Conservation (phyloP, 1,140 invertebrate genomes). For the Drosophila mojavensis region DNA sequence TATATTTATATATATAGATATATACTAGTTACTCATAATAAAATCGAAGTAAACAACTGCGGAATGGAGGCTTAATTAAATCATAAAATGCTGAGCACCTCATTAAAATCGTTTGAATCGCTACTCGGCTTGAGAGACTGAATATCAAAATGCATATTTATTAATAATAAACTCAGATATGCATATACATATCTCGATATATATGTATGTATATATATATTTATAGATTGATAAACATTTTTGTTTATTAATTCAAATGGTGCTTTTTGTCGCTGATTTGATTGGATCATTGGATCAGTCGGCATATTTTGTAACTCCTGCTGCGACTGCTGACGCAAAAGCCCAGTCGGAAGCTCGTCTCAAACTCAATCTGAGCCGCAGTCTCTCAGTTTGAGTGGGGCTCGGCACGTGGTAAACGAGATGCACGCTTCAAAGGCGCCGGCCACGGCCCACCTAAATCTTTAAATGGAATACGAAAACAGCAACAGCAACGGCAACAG, state of each 20-base stretch:
- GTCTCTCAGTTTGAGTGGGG: slow-evolving; percentile 30
- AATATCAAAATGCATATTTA: slow-evolving; percentile 61
- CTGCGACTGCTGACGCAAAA: slow-evolving; percentile 31
- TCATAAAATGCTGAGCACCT: slow-evolving; percentile 80
- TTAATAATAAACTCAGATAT: slow-evolving; percentile 24
- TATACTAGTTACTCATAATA: neutral
- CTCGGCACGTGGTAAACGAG: slow-evolving; percentile 78
- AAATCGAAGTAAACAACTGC: slow-evolving; percentile 7
- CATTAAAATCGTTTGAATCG: slow-evolving; percentile 77
- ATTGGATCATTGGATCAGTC: slow-evolving; percentile 67
- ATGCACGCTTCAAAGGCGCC: slow-evolving; percentile 77
- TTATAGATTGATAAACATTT: slow-evolving; percentile 68
- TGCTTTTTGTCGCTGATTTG: slow-evolving; percentile 65
- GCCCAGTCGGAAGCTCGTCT: slow-evolving; percentile 17
- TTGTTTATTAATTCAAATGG: slow-evolving; percentile 81
- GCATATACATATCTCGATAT: too few species aligned
- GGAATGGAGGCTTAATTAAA: slow-evolving; percentile 78
- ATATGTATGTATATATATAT: slow-evolving; percentile 4
- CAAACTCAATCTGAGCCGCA: neutral
- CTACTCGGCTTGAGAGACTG: slow-evolving; percentile 72
- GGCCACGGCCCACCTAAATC: slow-evolving; percentile 74
- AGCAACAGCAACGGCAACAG: slow-evolving; percentile 12
- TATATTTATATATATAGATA: neutral
- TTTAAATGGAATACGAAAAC: slow-evolving; percentile 61
- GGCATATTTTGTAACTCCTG: slow-evolving; percentile 45